Base-by-base conservation (phyloP, 1,140 invertebrate species). In the Aphaenogaster floridana region DNA sequence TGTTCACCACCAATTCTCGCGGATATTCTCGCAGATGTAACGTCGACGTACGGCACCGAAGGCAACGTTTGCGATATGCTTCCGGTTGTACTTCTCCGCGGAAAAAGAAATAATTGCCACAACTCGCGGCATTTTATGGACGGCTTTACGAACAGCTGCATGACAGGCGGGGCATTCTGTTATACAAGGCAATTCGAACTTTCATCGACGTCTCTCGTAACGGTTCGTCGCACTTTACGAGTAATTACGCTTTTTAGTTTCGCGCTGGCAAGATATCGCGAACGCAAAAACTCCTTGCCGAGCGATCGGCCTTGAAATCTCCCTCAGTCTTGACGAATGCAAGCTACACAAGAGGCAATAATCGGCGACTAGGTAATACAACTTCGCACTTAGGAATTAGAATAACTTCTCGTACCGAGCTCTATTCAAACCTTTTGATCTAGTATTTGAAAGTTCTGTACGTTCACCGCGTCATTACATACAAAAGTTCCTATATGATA, bases 351-450 rank as follows among this genome's bases (percentile, higher is more conserved):
- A 42, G 28, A 34, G 45, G 45, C 63, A 71, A 59, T 71, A 50
- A 57, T 88, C 72, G 50, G n/a, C 64, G 59, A 89, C 59, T 68
- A 34, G 39, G 11, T 63, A 89, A 89, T 90, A 76, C 50, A 74
- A 85, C 48, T 34, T 61, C 13, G 59, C 88, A 64, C 42, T 89
- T 89, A 66, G 48, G 50, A 89, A 90, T 77, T 90, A 63, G 69
- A 63, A 76, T 77, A 52, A 21, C 48, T 57, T 48, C 36, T 61
- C 59, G n/a, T 57, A 5, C 28, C 57, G 57, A 42, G 36, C 39
- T 88, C 74, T 79, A 86, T 89, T 72, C 69, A 71, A 79, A 85
- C 71, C 68, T 86, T 88, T 88, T 66, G 57, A 59, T 78, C 69
- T 17, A 34, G 4, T 39, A 34, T 45, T 63, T 39, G 8, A 77